Evolutionary conservation across 1,140 invertebrate species (phyloP).

Genomic region (Saxidomus purpurata): DNA sequence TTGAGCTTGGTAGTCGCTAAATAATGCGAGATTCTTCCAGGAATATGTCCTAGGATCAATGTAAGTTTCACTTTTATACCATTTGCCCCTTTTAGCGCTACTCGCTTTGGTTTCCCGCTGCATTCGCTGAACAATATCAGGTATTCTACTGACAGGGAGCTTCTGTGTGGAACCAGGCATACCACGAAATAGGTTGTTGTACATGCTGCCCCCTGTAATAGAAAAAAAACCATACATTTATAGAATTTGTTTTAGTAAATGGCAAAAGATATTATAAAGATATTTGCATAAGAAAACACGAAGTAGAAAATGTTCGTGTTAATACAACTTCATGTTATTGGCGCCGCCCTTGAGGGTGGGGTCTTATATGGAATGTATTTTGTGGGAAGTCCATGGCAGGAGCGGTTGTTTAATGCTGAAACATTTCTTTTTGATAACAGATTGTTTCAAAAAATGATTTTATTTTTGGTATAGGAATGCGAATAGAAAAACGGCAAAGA

Average conservation of each 20-base stretch:
- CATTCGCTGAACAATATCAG: slow-evolving; percentile 65
- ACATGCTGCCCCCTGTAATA: slow-evolving; percentile 16
- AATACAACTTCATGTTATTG: too few relatives aligned
- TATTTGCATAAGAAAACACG: not conserved
- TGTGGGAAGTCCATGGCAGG: too few relatives aligned
- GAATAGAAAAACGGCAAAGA: too few relatives aligned
- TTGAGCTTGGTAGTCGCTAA: slow-evolving; percentile 59
- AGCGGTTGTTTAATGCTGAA: too few relatives aligned
- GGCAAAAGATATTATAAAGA: not conserved
- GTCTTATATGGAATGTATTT: too few relatives aligned
- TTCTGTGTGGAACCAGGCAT: slow-evolving; percentile 49
- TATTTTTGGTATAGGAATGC: too few relatives aligned
- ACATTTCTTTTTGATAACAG: too few relatives aligned
- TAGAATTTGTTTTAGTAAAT: not conserved
- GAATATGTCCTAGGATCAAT: slow-evolving; percentile 58
- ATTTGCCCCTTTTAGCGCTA: slow-evolving; percentile 52
- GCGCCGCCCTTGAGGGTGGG: too few relatives aligned
- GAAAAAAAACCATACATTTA: not conserved
- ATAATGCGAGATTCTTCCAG: slow-evolving; percentile 62
- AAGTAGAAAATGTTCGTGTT: not conserved
- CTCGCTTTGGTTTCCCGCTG: slow-evolving; percentile 62
- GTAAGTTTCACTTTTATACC: slow-evolving; percentile 63
- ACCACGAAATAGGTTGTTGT: slow-evolving; percentile 56
- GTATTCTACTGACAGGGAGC: slow-evolving; percentile 52
- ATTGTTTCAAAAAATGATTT: too few relatives aligned